Percentiles rank a stretch among this genome's conserved stretches.
Conservation (phyloP, 2,797 vertebrate species). For the Okamejei kenojei region DNA sequence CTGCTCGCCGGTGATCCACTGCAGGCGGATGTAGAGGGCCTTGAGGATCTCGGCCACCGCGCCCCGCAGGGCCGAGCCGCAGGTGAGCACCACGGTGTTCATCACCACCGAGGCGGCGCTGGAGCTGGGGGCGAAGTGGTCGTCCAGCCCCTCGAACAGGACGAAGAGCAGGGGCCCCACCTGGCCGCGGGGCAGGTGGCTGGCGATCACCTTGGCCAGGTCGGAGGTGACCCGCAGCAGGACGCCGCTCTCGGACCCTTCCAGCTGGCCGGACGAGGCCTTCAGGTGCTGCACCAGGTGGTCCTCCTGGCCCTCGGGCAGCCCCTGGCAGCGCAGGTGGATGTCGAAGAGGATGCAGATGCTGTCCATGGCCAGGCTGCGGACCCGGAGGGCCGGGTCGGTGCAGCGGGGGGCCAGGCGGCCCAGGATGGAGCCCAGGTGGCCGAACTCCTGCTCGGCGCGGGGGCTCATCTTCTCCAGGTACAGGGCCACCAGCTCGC, state of each 20-base stretch:
- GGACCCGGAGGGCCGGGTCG: neutral
- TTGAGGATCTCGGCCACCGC: neutral
- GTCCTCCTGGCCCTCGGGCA: neutral
- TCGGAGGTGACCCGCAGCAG: neutral
- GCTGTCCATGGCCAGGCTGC: neutral
- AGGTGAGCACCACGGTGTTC: neutral
- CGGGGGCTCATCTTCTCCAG: neutral
- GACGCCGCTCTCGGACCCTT: neutral
- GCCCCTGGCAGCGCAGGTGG: neutral
- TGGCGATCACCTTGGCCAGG: neutral
- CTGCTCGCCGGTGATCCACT: neutral
- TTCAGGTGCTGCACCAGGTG: neutral
- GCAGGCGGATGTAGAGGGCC: neutral
- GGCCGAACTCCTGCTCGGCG: neutral
- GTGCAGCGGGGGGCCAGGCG: neutral
- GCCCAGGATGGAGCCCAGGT: neutral
- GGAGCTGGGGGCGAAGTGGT: neutral
- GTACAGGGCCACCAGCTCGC: neutral
- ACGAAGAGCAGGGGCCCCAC: neutral
- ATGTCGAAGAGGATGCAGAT: neutral
- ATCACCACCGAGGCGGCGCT: neutral
- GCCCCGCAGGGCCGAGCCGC: neutral
- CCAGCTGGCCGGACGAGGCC: neutral
- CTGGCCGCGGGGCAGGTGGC: neutral
- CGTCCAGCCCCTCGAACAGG: slow-evolving; percentile 18